phyloP scores from a whole-genome alignment of 2,888 invertebrate species.

The Lithophane socia region DNA sequence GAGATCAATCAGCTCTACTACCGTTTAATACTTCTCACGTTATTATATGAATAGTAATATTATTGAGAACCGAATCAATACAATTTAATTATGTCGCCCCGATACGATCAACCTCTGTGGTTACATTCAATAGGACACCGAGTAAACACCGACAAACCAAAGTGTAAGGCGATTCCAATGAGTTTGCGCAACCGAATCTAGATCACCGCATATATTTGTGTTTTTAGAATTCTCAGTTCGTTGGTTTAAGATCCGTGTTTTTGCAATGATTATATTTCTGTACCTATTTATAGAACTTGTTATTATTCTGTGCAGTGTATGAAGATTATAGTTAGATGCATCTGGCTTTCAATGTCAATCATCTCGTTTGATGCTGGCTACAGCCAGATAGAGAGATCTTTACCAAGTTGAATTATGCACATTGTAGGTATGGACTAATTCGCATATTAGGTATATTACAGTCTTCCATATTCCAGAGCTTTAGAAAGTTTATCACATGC shows the following conservation, averaged over 20 bases:
- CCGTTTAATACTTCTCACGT: conserved; percentile 35
- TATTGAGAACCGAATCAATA: conserved; percentile 29
- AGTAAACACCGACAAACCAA: conserved; percentile 28
- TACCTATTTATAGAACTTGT: conserved; percentile 7
- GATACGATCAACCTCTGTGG: conserved; percentile 55
- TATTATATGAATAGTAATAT: conserved; percentile 15
- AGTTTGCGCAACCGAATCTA: conserved; percentile 54
- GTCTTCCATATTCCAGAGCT: background rate
- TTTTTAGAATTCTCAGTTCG: conserved; percentile 39
- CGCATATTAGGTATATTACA: background rate
- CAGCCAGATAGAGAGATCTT: conserved; percentile 8
- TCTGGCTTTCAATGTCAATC: conserved; percentile 39
- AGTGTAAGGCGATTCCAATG: conserved; percentile 56
- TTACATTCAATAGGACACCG: conserved; percentile 31
- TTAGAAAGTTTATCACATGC: background rate
- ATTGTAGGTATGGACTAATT: background rate
- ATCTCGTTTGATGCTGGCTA: conserved; percentile 9
- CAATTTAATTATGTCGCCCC: conserved; percentile 30
- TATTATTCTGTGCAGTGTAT: conserved; percentile 19
- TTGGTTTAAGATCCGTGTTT: conserved; percentile 36
- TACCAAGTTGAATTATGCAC: background rate
- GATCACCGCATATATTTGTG: conserved; percentile 47
- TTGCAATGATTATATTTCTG: conserved; percentile 28
- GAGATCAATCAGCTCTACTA: background rate
- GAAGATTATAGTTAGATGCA: conserved; percentile 25